Evolutionary conservation across 2,113 vertebrate species (phyloP).

Genomic region (Pan troglodytes): DNA sequence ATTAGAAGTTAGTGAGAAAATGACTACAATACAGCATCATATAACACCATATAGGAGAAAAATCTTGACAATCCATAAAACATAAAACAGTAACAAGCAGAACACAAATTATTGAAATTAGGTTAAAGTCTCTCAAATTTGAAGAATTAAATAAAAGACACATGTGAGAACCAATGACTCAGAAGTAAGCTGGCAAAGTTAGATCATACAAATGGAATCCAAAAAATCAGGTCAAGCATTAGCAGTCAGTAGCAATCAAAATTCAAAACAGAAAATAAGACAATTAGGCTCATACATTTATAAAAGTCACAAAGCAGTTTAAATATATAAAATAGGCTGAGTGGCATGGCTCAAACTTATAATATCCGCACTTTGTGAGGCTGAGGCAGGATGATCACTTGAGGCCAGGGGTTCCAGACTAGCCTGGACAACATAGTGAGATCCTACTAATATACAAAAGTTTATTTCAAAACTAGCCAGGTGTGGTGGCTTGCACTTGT

Average conservation of each 20-base stretch:
- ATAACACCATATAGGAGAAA: not conserved
- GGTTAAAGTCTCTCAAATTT: not conserved
- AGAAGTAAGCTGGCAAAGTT: not conserved
- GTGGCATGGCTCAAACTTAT: too few relatives aligned
- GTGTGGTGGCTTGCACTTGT: too few relatives aligned
- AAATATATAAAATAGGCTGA: not conserved
- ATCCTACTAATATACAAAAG: too few relatives aligned
- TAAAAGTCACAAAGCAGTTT: not conserved
- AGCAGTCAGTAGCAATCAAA: not conserved
- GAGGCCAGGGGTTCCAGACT: too few relatives aligned
- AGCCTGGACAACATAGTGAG: too few relatives aligned
- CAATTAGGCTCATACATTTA: not conserved
- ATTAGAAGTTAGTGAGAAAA: not conserved
- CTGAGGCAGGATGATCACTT: too few relatives aligned
- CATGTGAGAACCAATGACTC: not conserved
- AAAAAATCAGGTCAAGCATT: not conserved
- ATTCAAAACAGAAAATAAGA: not conserved
- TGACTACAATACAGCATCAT: not conserved
- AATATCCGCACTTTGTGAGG: too few relatives aligned
- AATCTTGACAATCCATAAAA: not conserved
- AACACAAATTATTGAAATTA: not conserved
- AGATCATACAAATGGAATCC: not conserved
- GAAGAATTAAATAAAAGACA: not conserved
- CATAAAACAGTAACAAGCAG: not conserved
- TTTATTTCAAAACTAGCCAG: too few relatives aligned